These are phyloP conservation scores for Drosophila aff. DNA, from an alignment of 1,140 invertebrate genomes.

Conservation along the genomic window DNA sequence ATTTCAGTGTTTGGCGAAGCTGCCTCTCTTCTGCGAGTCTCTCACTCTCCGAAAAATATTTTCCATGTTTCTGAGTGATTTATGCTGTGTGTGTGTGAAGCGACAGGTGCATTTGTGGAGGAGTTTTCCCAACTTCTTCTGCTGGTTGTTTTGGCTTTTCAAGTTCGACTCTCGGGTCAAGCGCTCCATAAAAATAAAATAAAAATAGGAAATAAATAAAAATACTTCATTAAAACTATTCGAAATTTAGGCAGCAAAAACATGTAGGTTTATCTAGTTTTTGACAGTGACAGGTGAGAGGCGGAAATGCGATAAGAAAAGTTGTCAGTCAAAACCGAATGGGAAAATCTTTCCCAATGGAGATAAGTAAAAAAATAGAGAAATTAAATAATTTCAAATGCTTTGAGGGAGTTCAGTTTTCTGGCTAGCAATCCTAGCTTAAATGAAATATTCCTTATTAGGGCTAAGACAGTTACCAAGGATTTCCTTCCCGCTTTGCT, in stretches of 20 bases:
- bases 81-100: slow-evolving; percentile 56
- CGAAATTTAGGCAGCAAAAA: slow-evolving; percentile 4
- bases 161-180: slow-evolving; percentile 35
- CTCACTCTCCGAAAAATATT: slow-evolving; percentile 41
- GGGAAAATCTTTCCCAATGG: background rate
- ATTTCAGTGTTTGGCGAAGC: slow-evolving; percentile 42
- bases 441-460: background rate
- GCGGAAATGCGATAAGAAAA: slow-evolving; percentile 29
- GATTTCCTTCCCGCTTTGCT: slow-evolving; percentile 7
- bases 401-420: background rate
- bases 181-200: slow-evolving; percentile 25
- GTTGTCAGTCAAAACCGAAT: slow-evolving; percentile 21
- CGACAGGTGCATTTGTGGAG: slow-evolving; percentile 64
- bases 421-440: background rate
- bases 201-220: slow-evolving; percentile 43
- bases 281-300: slow-evolving; percentile 38
- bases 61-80: slow-evolving; percentile 75
- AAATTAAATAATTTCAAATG: background rate
- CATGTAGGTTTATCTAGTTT: slow-evolving; percentile 23
- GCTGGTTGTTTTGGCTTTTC: slow-evolving; percentile 20
- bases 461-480: slow-evolving; percentile 3
- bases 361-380: background rate
- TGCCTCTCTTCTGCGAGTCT: background rate
- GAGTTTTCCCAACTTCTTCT: slow-evolving; percentile 25
- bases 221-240: slow-evolving; percentile 42